These are phyloP conservation scores for Etheostoma perlongum DNA, from an alignment of 2,797 vertebrate genomes.

Conservation along the genomic window DNA sequence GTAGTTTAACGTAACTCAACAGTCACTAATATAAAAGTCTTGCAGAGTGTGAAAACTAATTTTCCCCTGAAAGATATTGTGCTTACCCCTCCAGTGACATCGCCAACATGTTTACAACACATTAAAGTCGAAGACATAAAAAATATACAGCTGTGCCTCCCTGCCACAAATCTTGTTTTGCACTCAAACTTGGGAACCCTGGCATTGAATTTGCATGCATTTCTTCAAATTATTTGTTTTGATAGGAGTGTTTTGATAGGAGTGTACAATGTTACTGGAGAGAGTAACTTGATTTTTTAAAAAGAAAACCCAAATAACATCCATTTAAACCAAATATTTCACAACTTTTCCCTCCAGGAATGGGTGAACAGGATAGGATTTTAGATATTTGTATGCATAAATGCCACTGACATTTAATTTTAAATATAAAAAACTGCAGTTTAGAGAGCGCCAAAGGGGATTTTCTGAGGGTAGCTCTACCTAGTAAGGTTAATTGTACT, in stretches of 20 bases:
- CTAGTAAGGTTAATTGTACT: constrained; percentile 61
- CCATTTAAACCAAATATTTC: constrained; percentile 37
- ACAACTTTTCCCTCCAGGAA: constrained; percentile 44
- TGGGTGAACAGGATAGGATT: constrained; percentile 39
- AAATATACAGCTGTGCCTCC: constrained; percentile 40
- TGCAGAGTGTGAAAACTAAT: constrained; percentile 19
- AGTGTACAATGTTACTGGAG: constrained; percentile 38
- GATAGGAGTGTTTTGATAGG: background rate
- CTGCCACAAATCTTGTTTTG: constrained; percentile 9
- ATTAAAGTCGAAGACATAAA: constrained; percentile 23
- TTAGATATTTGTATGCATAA: constrained; percentile 41
- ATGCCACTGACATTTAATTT: constrained; percentile 18
- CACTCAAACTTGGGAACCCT: constrained; percentile 20
- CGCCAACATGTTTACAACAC: constrained; percentile 12
- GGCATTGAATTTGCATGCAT: constrained; percentile 24
- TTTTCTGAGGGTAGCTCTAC: constrained; percentile 32
- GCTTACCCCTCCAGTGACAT: constrained; percentile 36
- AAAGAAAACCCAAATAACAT: constrained; percentile 29
- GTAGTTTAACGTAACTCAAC: constrained; percentile 17
- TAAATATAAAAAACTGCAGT: background rate
- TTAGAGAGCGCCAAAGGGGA: constrained; percentile 43
- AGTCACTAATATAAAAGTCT: constrained; percentile 27
- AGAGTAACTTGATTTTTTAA: constrained; percentile 20
- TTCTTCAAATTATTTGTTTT: constrained; percentile 29
- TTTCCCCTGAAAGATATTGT: background rate